Evolutionary conservation across 1,140 invertebrate genomes (phyloP).

Genomic region (Aphaenogaster floridana): DNA sequence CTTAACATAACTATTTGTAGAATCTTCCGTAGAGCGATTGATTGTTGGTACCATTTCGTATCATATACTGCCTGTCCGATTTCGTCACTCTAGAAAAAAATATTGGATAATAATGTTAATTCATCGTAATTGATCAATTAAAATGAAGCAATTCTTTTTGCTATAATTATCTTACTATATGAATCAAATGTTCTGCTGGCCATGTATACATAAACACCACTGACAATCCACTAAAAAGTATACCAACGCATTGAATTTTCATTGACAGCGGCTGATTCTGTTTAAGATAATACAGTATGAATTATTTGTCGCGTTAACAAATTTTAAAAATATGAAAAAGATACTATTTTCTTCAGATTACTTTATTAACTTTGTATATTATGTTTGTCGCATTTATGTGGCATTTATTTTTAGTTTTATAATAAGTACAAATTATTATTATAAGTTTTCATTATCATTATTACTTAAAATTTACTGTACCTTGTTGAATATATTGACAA

Average conservation of each 20-base stretch:
- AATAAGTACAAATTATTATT: too few relatives aligned
- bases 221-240: constrained; percentile 54
- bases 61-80: constrained; percentile 17
- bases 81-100: constrained; percentile 19
- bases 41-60: constrained; percentile 20
- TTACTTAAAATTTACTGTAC: not conserved
- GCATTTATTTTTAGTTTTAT: too few relatives aligned
- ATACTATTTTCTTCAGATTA: not conserved
- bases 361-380: too few relatives aligned
- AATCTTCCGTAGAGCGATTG: not conserved
- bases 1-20: constrained; percentile 24
- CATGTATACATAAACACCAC: constrained; percentile 71
- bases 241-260: constrained; percentile 67
- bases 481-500: not conserved
- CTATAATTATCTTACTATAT: constrained; percentile 28
- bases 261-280: constrained; percentile 60
- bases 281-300: not conserved
- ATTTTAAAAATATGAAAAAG: not conserved
- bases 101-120: not conserved
- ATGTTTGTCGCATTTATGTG: too few relatives aligned
- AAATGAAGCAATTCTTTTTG: not conserved
- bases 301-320: not conserved
- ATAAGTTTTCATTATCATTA: not conserved
- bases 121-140: not conserved
- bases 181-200: constrained; percentile 56